Evolutionary conservation across 2,113 vertebrate genomes (phyloP).

Genomic region (Pontoporia blainvillei): DNA sequence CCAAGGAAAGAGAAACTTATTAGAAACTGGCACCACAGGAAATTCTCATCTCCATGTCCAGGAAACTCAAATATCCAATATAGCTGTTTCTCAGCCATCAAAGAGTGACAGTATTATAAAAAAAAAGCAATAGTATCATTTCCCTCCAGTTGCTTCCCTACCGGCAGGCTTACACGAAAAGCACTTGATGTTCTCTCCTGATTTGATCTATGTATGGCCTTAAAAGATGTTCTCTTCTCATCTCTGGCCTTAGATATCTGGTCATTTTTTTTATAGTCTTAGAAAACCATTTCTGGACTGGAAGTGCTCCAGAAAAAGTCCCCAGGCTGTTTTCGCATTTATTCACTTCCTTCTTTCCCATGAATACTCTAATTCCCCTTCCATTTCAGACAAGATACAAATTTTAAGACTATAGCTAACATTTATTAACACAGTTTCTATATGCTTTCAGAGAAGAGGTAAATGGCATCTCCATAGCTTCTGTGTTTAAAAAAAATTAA

Average conservation of each 20-base stretch:
- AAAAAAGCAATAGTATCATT: background rate
- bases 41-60: background rate
- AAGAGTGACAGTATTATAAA: background rate
- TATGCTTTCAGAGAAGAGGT: background rate
- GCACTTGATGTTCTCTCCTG: background rate
- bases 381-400: slow-evolving; percentile 17
- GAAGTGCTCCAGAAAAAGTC: background rate
- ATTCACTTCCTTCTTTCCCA: background rate
- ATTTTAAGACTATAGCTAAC: background rate
- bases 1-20: background rate
- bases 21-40: background rate
- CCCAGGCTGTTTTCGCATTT: background rate
- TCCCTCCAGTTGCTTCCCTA: background rate
- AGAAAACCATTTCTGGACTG: background rate
- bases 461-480: background rate
- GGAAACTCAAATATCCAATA: background rate
- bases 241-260: background rate
- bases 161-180: background rate
- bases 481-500: background rate
- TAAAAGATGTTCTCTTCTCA: background rate
- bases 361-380: background rate
- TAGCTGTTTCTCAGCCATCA: background rate
- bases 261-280: background rate
- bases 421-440: background rate
- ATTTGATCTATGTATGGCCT: background rate